These are phyloP conservation scores for Patella depressa DNA, from an alignment of 2,888 invertebrate genomes.

Conservation along the genomic window DNA sequence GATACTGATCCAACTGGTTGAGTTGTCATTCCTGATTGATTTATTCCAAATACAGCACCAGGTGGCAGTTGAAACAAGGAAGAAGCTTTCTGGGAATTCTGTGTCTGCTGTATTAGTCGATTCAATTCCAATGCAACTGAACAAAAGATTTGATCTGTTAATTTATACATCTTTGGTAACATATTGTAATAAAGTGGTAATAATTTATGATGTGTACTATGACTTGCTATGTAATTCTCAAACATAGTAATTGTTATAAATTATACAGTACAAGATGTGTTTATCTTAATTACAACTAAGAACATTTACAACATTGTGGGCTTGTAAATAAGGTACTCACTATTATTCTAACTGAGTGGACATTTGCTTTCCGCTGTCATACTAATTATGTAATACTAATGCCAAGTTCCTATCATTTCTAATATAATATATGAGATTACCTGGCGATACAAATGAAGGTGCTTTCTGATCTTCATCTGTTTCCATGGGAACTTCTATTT, in stretches of 20 bases:
- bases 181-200: no score
- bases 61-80: conserved; percentile 57
- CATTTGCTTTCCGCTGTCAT: no score
- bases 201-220: no score
- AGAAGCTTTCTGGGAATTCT: conserved; percentile 38
- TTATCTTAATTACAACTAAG: no score
- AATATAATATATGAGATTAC: conserved; percentile 24
- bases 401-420: background rate
- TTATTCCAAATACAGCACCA: conserved; percentile 38
- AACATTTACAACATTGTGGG: no score
- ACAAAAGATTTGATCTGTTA: conserved; percentile 11
- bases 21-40: background rate
- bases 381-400: background rate
- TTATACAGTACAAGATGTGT: no score
- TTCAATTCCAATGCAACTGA: conserved; percentile 60
- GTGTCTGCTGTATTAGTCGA: conserved; percentile 50
- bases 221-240: no score
- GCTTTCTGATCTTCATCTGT: conserved; percentile 37
- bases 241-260: no score
- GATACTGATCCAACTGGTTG: background rate
- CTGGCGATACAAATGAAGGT: conserved; percentile 43
- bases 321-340: no score
- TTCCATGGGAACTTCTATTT: conserved; percentile 45
- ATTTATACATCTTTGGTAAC: no score
- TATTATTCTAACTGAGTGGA: no score